Percentiles rank a stretch among this genome's conserved stretches.
Conservation (phyloP, 2,888 invertebrate genomes). For the Ennomos fuscantarius region DNA sequence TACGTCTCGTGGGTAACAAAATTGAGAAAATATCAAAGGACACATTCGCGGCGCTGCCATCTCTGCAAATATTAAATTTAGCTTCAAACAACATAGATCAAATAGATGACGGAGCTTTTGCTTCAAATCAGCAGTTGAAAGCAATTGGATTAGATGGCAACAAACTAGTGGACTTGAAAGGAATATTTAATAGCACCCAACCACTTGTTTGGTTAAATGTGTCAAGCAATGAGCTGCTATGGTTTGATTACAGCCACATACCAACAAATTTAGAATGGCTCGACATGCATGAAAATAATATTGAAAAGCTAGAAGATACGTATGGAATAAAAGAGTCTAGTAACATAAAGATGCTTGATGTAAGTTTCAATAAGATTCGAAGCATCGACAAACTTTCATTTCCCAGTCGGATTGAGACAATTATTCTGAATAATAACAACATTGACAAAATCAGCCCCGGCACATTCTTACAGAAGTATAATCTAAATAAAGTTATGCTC, state of each 20-base stretch:
- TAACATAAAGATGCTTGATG: slow-evolving; percentile 91
- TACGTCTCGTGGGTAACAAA: slow-evolving; percentile 92
- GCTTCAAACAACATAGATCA: slow-evolving; percentile 91
- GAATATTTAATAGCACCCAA: slow-evolving; percentile 90
- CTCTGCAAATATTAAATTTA: slow-evolving; percentile 91
- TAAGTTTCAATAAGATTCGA: slow-evolving; percentile 89
- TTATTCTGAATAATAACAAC: slow-evolving; percentile 90
- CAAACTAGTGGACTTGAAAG: slow-evolving; percentile 90
- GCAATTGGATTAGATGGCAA: slow-evolving; percentile 92
- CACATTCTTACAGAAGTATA: slow-evolving; percentile 88
- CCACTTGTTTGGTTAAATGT: slow-evolving; percentile 92
- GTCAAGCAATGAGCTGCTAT: slow-evolving; percentile 90
- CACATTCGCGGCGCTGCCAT: slow-evolving; percentile 89
- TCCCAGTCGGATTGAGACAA: slow-evolving; percentile 89
- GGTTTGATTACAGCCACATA: slow-evolving; percentile 93
- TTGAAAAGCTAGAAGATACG: slow-evolving; percentile 90
- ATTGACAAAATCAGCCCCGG: slow-evolving; percentile 89
- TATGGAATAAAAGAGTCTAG: slow-evolving; percentile 88
- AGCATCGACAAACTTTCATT: slow-evolving; percentile 88
- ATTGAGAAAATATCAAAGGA: slow-evolving; percentile 91
- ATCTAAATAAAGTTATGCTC: slow-evolving; percentile 90
- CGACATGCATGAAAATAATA: slow-evolving; percentile 92
- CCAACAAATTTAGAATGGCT: slow-evolving; percentile 91
- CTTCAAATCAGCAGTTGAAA: slow-evolving; percentile 89
- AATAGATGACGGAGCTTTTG: slow-evolving; percentile 92